These are phyloP conservation scores for Psittacula echo DNA, from an alignment of 2,797 vertebrate species.

Conservation along the genomic window DNA sequence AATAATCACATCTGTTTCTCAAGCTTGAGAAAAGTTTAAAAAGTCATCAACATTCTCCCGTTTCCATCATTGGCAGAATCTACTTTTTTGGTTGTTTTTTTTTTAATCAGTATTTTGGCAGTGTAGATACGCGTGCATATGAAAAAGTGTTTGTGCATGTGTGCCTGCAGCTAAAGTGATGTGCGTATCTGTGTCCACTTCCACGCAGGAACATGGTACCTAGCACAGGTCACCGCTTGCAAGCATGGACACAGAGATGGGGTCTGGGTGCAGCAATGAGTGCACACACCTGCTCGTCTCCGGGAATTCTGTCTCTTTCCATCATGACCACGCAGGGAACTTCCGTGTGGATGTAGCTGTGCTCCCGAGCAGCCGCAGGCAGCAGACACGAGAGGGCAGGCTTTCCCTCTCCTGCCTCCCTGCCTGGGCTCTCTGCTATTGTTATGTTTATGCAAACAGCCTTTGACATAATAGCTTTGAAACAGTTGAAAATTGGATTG, in stretches of 20 bases:
- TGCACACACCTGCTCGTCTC: neutral
- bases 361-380: neutral
- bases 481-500: constrained; percentile 87
- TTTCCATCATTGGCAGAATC: constrained; percentile 56
- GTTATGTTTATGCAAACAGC: constrained; percentile 85
- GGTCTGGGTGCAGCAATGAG: neutral
- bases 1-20: constrained; percentile 76
- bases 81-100: neutral
- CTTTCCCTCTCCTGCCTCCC: constrained; percentile 61
- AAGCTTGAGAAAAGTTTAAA: constrained; percentile 75
- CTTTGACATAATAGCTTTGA: constrained; percentile 87
- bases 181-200: rapidly evolving
- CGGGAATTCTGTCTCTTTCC: rapidly evolving
- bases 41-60: constrained; percentile 64
- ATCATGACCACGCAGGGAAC: rapidly evolving
- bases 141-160: neutral
- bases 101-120: neutral
- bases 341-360: neutral
- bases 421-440: constrained; percentile 60
- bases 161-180: neutral
- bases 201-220: neutral
- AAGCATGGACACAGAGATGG: rapidly evolving
- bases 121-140: neutral
- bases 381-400: constrained; percentile 77
- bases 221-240: neutral